Percentiles rank a stretch among this genome's conserved stretches.
Conservation (phyloP, 2,797 vertebrate species). For the Streptopelia turtur region DNA sequence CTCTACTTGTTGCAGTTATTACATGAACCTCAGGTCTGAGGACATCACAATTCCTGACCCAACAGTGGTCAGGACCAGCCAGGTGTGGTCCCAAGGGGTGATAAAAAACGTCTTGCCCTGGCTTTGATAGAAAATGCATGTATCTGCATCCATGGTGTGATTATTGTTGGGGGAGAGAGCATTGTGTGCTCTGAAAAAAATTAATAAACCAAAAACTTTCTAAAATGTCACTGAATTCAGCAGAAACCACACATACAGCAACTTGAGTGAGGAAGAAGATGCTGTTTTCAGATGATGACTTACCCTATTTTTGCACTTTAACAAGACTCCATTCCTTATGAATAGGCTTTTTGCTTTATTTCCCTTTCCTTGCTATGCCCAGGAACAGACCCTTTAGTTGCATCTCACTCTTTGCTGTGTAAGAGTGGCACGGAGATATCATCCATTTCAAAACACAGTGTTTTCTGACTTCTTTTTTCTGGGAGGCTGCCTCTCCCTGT, state of each 20-base stretch:
- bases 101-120: not conserved
- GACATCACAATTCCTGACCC: not conserved
- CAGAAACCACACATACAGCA: not conserved
- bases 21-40: not conserved
- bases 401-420: not conserved
- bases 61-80: not conserved
- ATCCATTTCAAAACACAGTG: not conserved
- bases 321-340: not conserved
- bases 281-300: not conserved
- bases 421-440: not conserved
- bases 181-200: not conserved
- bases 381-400: not conserved
- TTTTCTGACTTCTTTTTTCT: not conserved
- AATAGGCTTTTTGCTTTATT: not conserved
- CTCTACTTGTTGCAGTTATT: not conserved
- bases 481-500: not conserved
- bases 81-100: not conserved
- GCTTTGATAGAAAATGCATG: no score
- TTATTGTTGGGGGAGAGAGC: not conserved
- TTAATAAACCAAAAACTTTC: not conserved
- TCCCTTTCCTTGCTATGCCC: not conserved
- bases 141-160: not conserved
- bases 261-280: not conserved
- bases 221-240: not conserved
- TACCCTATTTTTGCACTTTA: not conserved